Percentiles rank a stretch among this genome's conserved stretches.
phyloP scores from a whole-genome alignment of 2,888 invertebrate genomes.

The Temnothorax ravouxi region DNA sequence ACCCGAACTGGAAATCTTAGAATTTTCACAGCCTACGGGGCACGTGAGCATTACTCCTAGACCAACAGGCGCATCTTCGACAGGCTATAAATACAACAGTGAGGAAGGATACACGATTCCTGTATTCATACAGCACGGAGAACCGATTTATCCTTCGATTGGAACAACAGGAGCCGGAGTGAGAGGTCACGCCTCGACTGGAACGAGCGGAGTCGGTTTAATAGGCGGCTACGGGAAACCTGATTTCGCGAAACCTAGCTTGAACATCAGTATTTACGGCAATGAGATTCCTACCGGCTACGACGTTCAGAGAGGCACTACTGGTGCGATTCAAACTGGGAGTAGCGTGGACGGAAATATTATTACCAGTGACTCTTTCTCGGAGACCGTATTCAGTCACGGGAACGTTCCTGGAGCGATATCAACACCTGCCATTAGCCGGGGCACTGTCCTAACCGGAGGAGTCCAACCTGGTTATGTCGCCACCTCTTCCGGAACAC shows the following conservation, averaged over 20 bases:
- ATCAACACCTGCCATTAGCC: constrained; percentile 59
- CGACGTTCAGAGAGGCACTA: constrained; percentile 31
- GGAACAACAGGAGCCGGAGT: constrained; percentile 39
- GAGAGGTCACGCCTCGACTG: neutral
- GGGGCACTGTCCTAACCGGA: constrained; percentile 70
- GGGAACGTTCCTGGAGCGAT: constrained; percentile 70
- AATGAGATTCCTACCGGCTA: constrained; percentile 46
- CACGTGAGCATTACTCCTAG: neutral
- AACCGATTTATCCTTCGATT: constrained; percentile 46
- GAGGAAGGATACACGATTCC: constrained; percentile 50
- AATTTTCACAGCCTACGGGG: constrained; percentile 5
- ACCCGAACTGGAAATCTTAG: neutral
- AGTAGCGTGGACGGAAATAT: constrained; percentile 62
- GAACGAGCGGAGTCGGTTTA: neutral
- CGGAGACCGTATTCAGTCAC: constrained; percentile 71
- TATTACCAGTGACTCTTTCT: constrained; percentile 65
- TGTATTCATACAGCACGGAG: constrained; percentile 38
- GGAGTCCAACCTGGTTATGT: constrained; percentile 73
- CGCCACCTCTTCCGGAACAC: constrained; percentile 69
- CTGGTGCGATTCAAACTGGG: constrained; percentile 67
- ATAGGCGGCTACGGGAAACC: neutral
- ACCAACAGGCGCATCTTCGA: constrained; percentile 12
- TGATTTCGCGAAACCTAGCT: constrained; percentile 28
- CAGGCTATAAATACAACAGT: neutral
- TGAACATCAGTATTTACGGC: constrained; percentile 41